Percentiles rank a stretch among this genome's conserved stretches.
These are phyloP conservation scores for Bathynomus jamesi DNA, from an alignment of 1,140 invertebrate species.

Conservation along the genomic window DNA sequence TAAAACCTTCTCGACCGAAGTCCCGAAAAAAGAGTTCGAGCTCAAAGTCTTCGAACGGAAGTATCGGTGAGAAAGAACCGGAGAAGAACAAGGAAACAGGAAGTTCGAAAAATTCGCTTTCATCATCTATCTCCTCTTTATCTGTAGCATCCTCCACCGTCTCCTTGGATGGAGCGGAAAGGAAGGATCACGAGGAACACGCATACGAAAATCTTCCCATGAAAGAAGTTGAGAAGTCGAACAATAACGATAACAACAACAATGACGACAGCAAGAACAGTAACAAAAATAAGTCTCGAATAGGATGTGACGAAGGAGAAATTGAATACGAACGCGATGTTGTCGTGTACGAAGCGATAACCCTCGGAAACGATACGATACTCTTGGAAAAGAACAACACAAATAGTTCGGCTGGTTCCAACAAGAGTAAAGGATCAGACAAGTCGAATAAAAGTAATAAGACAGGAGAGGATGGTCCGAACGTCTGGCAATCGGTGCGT, in stretches of 20 bases:
- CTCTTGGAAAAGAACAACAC: conserved; percentile 44
- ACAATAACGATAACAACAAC: not conserved
- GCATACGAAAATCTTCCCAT: conserved; percentile 58
- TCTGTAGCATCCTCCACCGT: conserved; percentile 31
- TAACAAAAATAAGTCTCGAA: conserved; percentile 11
- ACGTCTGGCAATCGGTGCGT: conserved; percentile 29
- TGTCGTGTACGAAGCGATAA: conserved; percentile 55
- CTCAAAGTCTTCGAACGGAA: not conserved
- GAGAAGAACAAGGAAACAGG: not conserved
- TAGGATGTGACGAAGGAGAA: conserved; percentile 44
- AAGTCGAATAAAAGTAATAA: conserved; percentile 9
- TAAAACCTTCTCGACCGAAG: not conserved
- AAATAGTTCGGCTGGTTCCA: conserved; percentile 42
- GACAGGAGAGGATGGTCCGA: conserved; percentile 12
- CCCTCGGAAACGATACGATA: conserved; percentile 52
- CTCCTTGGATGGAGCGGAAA: conserved; percentile 27
- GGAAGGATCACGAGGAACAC: conserved; percentile 9
- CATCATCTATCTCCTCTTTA: conserved; percentile 30
- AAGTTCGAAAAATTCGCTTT: conserved; percentile 5
- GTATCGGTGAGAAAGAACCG: not conserved
- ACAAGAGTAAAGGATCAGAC: conserved; percentile 17
- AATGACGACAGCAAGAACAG: conserved; percentile 50
- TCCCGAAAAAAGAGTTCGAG: not conserved
- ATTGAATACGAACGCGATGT: conserved; percentile 52
- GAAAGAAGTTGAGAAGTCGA: conserved; percentile 59